Evolutionary conservation across 2,113 vertebrate genomes (phyloP).

Genomic region (Syrrhaptes paradoxus): DNA sequence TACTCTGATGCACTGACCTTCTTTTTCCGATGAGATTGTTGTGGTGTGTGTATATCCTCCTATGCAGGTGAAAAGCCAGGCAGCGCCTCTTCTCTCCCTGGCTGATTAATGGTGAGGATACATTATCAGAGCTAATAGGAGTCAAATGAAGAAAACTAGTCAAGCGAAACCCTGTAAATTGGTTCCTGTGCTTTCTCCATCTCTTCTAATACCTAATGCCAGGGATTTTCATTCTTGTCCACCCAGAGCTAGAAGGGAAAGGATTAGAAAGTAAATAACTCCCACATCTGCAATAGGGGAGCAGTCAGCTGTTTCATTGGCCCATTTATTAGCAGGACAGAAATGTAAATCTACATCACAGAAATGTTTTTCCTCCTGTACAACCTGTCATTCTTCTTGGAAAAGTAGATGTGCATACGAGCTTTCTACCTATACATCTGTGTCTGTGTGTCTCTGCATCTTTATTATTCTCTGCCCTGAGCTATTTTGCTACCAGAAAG

Average conservation of each 20-base stretch:
- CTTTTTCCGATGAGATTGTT: background rate
- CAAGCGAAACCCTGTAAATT: constrained; percentile 86
- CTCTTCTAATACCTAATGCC: constrained; percentile 72
- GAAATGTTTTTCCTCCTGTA: background rate
- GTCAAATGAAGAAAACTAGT: constrained; percentile 90
- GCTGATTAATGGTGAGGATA: constrained; percentile 83
- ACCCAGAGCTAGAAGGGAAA: constrained; percentile 77
- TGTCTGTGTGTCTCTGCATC: background rate
- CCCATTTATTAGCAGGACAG: constrained; percentile 74
- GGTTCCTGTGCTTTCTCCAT: constrained; percentile 74
- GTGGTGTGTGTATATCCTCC: background rate
- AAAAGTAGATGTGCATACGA: background rate
- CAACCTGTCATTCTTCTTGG: background rate
- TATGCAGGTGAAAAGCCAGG: background rate
- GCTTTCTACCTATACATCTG: background rate
- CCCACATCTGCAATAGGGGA: constrained; percentile 78
- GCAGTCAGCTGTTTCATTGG: constrained; percentile 85
- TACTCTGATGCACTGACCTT: background rate
- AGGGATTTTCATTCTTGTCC: constrained; percentile 78
- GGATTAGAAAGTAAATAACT: constrained; percentile 89
- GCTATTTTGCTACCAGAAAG: background rate
- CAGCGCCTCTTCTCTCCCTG: constrained; percentile 68
- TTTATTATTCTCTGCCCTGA: background rate
- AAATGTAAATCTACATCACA: constrained; percentile 69
- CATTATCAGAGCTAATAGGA: constrained; percentile 92